Evolutionary conservation across 2,888 invertebrate genomes (phyloP).

Genomic region (Polymixis lichenea): DNA sequence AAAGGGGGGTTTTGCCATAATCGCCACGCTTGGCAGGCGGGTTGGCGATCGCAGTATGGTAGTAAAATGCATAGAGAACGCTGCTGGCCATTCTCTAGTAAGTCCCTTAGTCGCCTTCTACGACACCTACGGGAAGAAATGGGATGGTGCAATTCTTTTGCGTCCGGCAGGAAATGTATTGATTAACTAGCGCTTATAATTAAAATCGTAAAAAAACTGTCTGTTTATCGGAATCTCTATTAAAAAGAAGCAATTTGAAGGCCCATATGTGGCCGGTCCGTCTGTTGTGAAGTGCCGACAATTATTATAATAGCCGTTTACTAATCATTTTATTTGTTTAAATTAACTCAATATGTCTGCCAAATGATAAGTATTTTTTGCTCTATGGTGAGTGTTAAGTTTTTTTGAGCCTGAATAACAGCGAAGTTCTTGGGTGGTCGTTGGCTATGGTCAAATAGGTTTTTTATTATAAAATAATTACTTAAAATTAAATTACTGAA

Average conservation of each 20-base stretch:
- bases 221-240: conserved; percentile 9
- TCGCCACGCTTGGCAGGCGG: no score
- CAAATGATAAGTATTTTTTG: conserved; percentile 32
- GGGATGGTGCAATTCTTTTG: no score
- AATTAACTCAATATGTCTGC: conserved; percentile 40
- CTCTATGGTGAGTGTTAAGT: conserved; percentile 12
- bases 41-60: no score
- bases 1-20: no score
- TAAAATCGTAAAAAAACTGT: conserved; percentile 3
- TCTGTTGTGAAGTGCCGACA: conserved; percentile 25
- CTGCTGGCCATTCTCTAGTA: no score
- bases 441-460: neutral
- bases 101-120: no score
- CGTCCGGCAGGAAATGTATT: no score
- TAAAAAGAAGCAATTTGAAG: conserved; percentile 28
- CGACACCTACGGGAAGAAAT: no score
- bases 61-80: no score
- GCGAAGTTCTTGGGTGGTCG: conserved; percentile 44
- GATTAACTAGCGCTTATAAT: conserved; percentile 15
- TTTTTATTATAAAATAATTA: neutral
- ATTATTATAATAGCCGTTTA: conserved; percentile 33
- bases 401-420: conserved; percentile 21
- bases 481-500: neutral
- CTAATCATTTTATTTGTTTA: conserved; percentile 39
- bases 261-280: conserved; percentile 20